Evolutionary conservation across 2,113 vertebrate genomes (phyloP), one percentile per base, ranked within the genome.

Genomic region (Halichoeres trimaculatus): DNA sequence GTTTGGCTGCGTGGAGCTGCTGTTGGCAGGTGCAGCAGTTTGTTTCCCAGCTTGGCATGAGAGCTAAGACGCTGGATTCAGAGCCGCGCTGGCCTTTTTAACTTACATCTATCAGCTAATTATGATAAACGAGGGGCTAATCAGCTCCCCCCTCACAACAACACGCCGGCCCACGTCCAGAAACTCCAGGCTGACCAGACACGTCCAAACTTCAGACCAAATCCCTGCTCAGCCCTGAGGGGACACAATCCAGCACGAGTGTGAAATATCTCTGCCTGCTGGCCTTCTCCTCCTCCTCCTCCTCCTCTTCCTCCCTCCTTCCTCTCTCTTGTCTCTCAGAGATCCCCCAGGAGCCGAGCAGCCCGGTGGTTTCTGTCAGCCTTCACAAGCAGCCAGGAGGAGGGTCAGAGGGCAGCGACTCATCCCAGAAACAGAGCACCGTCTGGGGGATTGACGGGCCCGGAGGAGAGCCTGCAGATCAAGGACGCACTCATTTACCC

Each of bases 341-440:
- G 19, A 62, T 76, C 82, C 64, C 72, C 0, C 26, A 54, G 70
- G 83, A 80, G 41, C 62, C 20, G 47, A 66, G 65, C 45, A 24
- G 76, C 52, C 23, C 40, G 62, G 53, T 78, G 81, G 82, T 40
- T 56, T 52, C 67, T 57, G 71, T 81, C 83, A 84, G 83, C 61
- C 57, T 70, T 58, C 76, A 79, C 43, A 70, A 66, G 76, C 57
- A 71, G 74, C 74, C 40, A 14, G 22, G 50, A 36, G 58, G 61
- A 43, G 65, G 73, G 76, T 83, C 75, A 74, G 48, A 62, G 89
- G 78, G 83, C 67, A 52, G 19, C 1, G 73, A 58, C 70, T 74
- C 77, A 76, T 74, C 85, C 85, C 63, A 74, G 61, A 81, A 76
- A 84, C 72, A 77, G 74, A 83, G 64, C 50, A 50, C 10, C 13